Evolutionary conservation across 2,888 invertebrate species (phyloP).

Genomic region (Pristionchus maxplancki): DNA sequence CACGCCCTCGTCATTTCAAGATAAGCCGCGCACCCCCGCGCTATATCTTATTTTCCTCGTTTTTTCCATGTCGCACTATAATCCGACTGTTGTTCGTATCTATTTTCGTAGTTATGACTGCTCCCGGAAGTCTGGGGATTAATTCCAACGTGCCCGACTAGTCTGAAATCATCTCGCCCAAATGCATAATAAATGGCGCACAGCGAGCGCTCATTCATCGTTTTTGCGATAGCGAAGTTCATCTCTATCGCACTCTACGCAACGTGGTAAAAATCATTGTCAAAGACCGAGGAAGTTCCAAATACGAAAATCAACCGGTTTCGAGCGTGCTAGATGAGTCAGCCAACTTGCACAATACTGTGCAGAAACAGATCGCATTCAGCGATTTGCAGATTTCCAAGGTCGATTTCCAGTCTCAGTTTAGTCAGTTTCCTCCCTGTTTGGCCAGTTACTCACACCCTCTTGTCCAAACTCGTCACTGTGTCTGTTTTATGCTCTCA

Average conservation of each 20-base stretch:
- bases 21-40: not conserved
- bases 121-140: conserved; percentile 5
- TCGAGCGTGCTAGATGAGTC: not conserved
- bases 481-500: no score
- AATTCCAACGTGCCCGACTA: not conserved
- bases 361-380: not conserved
- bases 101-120: not conserved
- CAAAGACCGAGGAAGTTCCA: no score
- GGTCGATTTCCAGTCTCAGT: not conserved
- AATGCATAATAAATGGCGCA: not conserved
- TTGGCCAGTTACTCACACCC: not conserved
- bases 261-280: no score
- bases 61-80: not conserved
- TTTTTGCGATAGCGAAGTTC: no score
- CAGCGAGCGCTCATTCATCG: not conserved
- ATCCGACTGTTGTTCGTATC: not conserved
- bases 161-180: not conserved
- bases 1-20: not conserved
- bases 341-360: not conserved
- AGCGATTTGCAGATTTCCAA: not conserved
- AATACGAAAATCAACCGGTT: not conserved
- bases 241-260: no score
- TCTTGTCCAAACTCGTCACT: no score
- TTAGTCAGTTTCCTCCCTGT: not conserved
- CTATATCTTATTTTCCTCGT: not conserved